phyloP scores from a whole-genome alignment of 2,888 invertebrate species.

The Ctenicera cuprea region DNA sequence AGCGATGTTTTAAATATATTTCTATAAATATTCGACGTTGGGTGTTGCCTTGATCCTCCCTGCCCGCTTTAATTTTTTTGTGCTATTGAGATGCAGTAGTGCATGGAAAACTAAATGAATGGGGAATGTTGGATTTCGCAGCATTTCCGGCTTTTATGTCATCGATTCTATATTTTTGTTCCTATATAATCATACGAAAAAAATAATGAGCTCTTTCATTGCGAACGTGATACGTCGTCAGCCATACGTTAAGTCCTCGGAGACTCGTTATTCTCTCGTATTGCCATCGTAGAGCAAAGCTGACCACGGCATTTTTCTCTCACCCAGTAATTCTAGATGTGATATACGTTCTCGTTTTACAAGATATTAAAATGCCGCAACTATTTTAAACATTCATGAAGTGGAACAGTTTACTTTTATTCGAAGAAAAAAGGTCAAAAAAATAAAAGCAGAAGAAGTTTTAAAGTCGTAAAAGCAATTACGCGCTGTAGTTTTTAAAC shows the following conservation, averaged over 20 bases:
- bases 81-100: neutral
- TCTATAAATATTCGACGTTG: too few relatives aligned
- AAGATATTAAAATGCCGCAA: constrained; percentile 47
- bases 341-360: constrained; percentile 48
- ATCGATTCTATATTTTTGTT: constrained; percentile 21
- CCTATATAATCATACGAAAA: constrained; percentile 30
- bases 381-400: constrained; percentile 52
- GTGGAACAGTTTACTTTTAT: constrained; percentile 52
- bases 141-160: neutral
- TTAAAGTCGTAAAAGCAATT: constrained; percentile 58
- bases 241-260: constrained; percentile 31
- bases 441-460: constrained; percentile 33
- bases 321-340: constrained; percentile 39
- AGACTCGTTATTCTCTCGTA: constrained; percentile 38
- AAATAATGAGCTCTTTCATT: constrained; percentile 44
- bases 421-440: constrained; percentile 39
- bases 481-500: constrained; percentile 53
- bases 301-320: constrained; percentile 47
- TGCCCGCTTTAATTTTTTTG: neutral
- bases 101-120: constrained; percentile 2
- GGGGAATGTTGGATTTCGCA: neutral
- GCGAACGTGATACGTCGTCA: constrained; percentile 33
- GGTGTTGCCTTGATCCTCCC: neutral
- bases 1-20: too few relatives aligned
- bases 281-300: constrained; percentile 26